A percentile compares a stretch with the other conserved stretches of the same genome.
Conservation (phyloP, 2,888 invertebrate genomes). For the Synergus laeviventris region DNA sequence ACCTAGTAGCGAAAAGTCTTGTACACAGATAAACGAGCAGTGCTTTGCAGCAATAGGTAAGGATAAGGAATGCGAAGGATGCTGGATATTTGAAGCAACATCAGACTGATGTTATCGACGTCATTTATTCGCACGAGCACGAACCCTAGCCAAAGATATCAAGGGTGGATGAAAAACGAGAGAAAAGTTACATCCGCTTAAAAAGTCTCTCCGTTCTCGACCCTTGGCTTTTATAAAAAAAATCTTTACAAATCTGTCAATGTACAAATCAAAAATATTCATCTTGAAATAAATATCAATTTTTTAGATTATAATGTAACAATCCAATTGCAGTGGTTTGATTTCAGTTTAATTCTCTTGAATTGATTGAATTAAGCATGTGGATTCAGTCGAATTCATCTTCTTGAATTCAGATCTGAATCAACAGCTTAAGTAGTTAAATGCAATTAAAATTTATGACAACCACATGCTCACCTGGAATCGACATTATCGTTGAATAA, state of each 20-base stretch:
- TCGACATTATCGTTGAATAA: neutral
- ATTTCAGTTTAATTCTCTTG: neutral
- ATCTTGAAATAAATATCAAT: no score
- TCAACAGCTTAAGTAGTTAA: neutral
- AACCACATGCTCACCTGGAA: neutral
- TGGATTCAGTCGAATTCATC: neutral
- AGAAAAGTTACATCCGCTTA: no score
- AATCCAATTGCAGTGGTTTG: no score
- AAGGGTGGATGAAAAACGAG: no score
- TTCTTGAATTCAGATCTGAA: neutral
- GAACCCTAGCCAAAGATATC: neutral
- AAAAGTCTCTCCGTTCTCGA: no score
- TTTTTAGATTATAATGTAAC: no score
- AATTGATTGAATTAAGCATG: neutral
- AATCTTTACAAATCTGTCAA: no score
- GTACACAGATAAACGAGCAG: neutral
- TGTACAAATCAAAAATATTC: no score
- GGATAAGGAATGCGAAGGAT: neutral
- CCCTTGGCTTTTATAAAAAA: no score
- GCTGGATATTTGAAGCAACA: neutral
- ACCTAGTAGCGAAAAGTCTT: neutral
- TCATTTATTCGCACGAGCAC: neutral
- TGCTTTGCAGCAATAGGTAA: neutral
- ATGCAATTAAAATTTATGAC: neutral
- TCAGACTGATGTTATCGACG: slow-evolving; percentile 5